phyloP scores from a whole-genome alignment of 2,797 vertebrate species.

The Oreochromis mossambicus region DNA sequence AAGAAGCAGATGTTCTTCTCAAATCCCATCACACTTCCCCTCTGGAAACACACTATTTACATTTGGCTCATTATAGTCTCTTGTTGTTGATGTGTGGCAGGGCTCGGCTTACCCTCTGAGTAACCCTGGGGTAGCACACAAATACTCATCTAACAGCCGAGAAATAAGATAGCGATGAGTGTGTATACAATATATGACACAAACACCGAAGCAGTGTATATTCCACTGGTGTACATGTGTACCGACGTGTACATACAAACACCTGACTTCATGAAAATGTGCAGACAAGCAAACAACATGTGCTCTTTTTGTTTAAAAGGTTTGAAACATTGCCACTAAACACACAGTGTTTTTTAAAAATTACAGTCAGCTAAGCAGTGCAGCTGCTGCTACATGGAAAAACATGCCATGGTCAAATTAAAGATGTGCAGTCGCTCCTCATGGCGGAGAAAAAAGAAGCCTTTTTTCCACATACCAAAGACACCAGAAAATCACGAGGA shows the following conservation, averaged over 20 bases:
- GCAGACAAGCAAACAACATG: not conserved
- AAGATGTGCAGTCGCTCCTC: constrained; percentile 31
- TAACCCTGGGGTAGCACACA: constrained; percentile 62
- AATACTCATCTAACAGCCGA: constrained; percentile 49
- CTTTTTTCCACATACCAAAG: constrained; percentile 29
- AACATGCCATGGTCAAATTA: constrained; percentile 27
- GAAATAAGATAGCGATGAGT: not conserved
- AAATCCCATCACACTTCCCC: constrained; percentile 62
- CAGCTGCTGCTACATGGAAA: constrained; percentile 39
- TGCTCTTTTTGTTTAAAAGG: not conserved
- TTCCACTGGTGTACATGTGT: not conserved
- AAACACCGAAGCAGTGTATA: not conserved
- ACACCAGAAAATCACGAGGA: not conserved
- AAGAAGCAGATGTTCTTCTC: constrained; percentile 71
- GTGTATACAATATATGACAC: not conserved
- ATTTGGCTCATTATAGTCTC: constrained; percentile 66
- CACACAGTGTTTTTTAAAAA: constrained; percentile 15
- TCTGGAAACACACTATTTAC: constrained; percentile 68
- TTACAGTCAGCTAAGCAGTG: constrained; percentile 22
- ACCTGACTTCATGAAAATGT: not conserved
- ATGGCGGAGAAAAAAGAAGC: constrained; percentile 2
- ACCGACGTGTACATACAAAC: not conserved
- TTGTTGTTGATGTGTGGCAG: constrained; percentile 66
- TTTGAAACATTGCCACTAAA: constrained; percentile 17
- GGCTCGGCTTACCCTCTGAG: constrained; percentile 61